Percentiles rank a stretch among this genome's conserved stretches.
phyloP scores from a whole-genome alignment of 2,888 invertebrate genomes.

The Blastobasis adustella region DNA sequence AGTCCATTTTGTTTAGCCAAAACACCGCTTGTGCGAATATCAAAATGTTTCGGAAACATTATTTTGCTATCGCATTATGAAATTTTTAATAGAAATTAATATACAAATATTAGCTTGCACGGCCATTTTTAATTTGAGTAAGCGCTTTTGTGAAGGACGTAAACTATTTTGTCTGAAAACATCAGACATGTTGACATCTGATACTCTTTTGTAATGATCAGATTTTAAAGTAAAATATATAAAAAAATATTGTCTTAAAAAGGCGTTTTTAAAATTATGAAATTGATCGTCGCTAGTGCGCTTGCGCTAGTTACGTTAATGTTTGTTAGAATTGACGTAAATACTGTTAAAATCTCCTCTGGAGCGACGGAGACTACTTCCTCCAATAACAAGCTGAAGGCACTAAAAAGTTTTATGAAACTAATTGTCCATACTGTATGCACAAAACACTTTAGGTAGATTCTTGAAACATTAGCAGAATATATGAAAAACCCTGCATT shows the following conservation, averaged over 20 bases:
- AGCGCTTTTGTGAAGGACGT: conserved; percentile 48
- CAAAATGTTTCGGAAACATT: conserved; percentile 51
- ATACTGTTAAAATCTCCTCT: conserved; percentile 33
- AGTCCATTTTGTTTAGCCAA: conserved; percentile 74
- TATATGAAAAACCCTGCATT: conserved; percentile 38
- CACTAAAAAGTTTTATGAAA: too few relatives aligned
- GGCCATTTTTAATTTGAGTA: conserved; percentile 43
- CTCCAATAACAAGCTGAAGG: conserved; percentile 3
- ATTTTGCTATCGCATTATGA: conserved; percentile 66
- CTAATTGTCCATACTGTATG: neutral
- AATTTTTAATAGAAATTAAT: conserved; percentile 42
- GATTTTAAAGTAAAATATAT: conserved; percentile 42
- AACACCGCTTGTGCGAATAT: conserved; percentile 61
- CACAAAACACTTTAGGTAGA: too few relatives aligned
- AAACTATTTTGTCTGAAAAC: conserved; percentile 18
- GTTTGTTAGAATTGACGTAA: conserved; percentile 46
- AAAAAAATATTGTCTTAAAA: conserved; percentile 50
- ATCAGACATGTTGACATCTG: conserved; percentile 31
- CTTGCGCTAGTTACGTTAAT: conserved; percentile 35
- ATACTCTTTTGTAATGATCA: conserved; percentile 46
- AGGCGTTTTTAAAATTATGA: conserved; percentile 41
- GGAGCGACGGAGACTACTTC: conserved; percentile 52
- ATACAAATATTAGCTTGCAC: conserved; percentile 43
- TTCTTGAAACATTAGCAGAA: conserved; percentile 5
- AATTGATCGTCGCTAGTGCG: conserved; percentile 42